These are phyloP conservation scores for Ophonus ardosiacus DNA, from an alignment of 2,888 invertebrate species.

Conservation along the genomic window DNA sequence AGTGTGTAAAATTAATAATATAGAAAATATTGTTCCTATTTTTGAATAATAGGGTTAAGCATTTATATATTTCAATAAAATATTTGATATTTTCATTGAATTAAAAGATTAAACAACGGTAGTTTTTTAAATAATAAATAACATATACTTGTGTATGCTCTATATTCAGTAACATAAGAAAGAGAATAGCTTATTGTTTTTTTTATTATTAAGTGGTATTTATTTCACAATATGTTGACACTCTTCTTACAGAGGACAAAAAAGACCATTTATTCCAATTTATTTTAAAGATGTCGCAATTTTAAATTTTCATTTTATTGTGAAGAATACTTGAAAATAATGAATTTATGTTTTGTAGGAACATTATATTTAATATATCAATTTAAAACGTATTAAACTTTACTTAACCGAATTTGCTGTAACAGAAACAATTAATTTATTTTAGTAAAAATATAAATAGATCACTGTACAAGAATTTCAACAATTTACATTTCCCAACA, in stretches of 20 bases:
- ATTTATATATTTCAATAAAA: too few relatives aligned
- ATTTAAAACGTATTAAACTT: conserved; percentile 20
- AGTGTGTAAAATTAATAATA: too few relatives aligned
- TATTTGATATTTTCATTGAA: too few relatives aligned
- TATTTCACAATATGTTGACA: neutral
- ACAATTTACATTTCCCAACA: conserved; percentile 41
- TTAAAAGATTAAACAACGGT: too few relatives aligned
- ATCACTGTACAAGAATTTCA: conserved; percentile 31
- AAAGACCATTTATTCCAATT: neutral
- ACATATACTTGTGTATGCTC: neutral
- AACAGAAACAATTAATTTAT: conserved; percentile 29
- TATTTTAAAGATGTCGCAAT: neutral
- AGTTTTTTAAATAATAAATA: too few relatives aligned
- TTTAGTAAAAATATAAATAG: conserved; percentile 13
- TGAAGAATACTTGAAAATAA: neutral
- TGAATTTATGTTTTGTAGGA: neutral
- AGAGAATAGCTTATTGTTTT: neutral
- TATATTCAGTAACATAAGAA: neutral
- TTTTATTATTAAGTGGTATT: neutral
- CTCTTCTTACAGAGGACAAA: neutral
- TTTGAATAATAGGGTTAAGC: too few relatives aligned
- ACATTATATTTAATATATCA: neutral
- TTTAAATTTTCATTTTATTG: neutral
- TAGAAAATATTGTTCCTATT: too few relatives aligned
- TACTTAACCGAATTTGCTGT: neutral